Evolutionary conservation across 2,113 vertebrate species (phyloP).

Genomic region (Sylvicapra grimmia): DNA sequence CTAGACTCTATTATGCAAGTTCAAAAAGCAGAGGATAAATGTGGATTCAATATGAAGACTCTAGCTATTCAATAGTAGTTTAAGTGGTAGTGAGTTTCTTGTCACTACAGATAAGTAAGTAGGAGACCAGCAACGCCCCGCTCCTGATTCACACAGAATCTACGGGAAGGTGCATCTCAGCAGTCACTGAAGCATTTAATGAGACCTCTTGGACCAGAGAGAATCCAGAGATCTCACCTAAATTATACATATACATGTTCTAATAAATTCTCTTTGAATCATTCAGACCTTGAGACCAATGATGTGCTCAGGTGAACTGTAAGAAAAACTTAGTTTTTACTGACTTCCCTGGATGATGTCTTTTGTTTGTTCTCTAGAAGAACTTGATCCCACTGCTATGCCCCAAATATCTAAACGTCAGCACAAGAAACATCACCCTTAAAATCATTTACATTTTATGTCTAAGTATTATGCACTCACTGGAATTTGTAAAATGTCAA

Average conservation of each 20-base stretch:
- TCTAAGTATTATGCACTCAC: neutral
- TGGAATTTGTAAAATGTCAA: neutral
- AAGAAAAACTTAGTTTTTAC: slow-evolving; percentile 53
- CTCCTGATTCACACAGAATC: neutral
- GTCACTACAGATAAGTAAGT: neutral
- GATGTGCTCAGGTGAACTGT: neutral
- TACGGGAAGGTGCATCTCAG: neutral
- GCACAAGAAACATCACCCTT: neutral
- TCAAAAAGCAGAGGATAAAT: neutral
- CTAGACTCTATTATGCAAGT: neutral
- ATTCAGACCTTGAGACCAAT: neutral
- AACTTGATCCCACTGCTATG: slow-evolving; percentile 18
- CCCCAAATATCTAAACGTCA: slow-evolving; percentile 1
- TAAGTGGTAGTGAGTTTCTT: neutral
- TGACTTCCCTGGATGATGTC: slow-evolving; percentile 52
- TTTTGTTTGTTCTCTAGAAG: slow-evolving; percentile 21
- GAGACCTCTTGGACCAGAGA: neutral
- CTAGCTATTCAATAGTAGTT: neutral
- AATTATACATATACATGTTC: neutral
- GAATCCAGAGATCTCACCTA: neutral
- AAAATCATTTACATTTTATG: slow-evolving; percentile 13
- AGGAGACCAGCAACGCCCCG: neutral
- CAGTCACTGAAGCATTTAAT: neutral
- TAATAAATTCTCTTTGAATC: slow-evolving; percentile 7
- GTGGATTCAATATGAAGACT: neutral